Evolutionary conservation across 2,888 invertebrate species (phyloP), one percentile per base, ranked within the genome.

Genomic region (Monoplex corrugatus): DNA sequence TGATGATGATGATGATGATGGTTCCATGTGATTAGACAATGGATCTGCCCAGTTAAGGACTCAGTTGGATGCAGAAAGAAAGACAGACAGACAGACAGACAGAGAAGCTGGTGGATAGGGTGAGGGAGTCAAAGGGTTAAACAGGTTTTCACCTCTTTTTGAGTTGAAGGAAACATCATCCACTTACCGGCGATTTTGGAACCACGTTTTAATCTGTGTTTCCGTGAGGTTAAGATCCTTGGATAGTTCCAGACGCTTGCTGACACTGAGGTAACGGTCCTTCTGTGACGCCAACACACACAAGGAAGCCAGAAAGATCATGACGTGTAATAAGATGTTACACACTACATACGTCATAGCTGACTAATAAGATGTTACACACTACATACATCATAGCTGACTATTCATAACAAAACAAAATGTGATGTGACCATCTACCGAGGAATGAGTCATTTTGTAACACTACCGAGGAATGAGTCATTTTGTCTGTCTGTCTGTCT

Each of bases 151-250:
- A 50, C 10, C 16, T 40, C 38, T 6, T 16, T 6, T 38, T 35
- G 35, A 40, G 5, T 28, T 5, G 5, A 68, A 68, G 13, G 32
- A 19, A 10, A 28, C 32, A 13, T 50, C 16, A 28, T 40, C 19
- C 16, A 8, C 91, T 88, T 91, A 96, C 96, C 96, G 97, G 89
- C 99, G 97, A 95, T 99, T 98, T 96, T 98, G 98, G 95, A 99
- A 99, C 99, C 99, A 99, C 0, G 99, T 99, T 96, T 99, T 99
- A 92, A 99, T 98, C 96, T 99, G 99, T 0, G 98, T 98, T 96
- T 99, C 99, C 0, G 98, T 98, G 82, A 99, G 97, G 92, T 97
- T 98, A 57, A 99, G 96, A 0, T 98, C 97, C 96, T 98, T 98
- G 0, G 99, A 98, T 6, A 99, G 96, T 94, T 99, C 98, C 97